Evolutionary conservation across 1,140 invertebrate genomes (phyloP).

Genomic region (Theocolax elegans): DNA sequence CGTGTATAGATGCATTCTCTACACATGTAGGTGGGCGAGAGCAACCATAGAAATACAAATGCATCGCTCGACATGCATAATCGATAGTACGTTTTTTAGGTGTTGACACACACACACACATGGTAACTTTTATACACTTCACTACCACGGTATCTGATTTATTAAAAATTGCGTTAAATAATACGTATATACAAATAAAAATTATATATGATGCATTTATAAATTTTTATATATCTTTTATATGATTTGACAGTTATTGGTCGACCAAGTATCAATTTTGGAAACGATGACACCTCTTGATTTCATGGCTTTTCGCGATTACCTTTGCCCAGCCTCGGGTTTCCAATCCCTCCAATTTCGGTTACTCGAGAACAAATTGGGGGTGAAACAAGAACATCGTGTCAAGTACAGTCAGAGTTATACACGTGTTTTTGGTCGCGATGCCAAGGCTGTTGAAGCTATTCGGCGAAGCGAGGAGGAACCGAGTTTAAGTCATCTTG

Average conservation of each 20-base stretch:
- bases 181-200: too few relatives aligned
- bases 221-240: too few relatives aligned
- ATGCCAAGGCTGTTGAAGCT: slow-evolving; percentile 76
- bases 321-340: slow-evolving; percentile 93
- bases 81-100: slow-evolving; percentile 12
- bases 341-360: slow-evolving; percentile 98
- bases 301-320: slow-evolving; percentile 95
- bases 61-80: slow-evolving; percentile 28
- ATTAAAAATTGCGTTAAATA: too few relatives aligned
- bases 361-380: slow-evolving; percentile 96
- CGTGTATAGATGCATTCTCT: too few relatives aligned
- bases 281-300: slow-evolving; percentile 98
- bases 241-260: slow-evolving; percentile 78
- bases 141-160: too few relatives aligned
- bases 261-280: slow-evolving; percentile 96
- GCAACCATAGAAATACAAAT: slow-evolving; percentile 54
- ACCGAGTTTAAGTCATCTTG: slow-evolving; percentile 84
- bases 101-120: too few relatives aligned
- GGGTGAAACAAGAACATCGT: slow-evolving; percentile 86
- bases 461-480: slow-evolving; percentile 84
- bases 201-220: too few relatives aligned
- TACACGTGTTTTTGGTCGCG: slow-evolving; percentile 84
- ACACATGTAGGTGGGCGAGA: too few relatives aligned
- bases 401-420: slow-evolving; percentile 96
- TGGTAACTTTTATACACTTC: too few relatives aligned